Percentiles rank a stretch among this genome's conserved stretches.
Conservation (phyloP, 2,888 invertebrate genomes). For the Megamerina dolium region DNA sequence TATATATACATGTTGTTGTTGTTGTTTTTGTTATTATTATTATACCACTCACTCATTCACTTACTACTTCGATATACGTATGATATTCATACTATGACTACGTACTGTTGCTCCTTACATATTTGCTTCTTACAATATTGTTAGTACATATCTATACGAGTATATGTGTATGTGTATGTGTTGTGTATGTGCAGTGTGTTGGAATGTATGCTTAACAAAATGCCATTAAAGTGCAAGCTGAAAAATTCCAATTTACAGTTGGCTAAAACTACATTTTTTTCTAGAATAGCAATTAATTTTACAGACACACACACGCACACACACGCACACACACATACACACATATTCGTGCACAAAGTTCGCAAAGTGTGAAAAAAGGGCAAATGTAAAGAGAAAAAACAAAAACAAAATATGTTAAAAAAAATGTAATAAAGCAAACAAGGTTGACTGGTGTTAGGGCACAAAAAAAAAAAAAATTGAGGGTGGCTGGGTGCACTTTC, state of each 20-base stretch:
- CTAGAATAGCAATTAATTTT: slow-evolving; percentile 13
- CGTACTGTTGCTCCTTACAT: too few relatives aligned
- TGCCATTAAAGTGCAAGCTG: slow-evolving; percentile 19
- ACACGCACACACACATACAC: background rate
- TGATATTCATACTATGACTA: too few relatives aligned
- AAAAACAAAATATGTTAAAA: too few relatives aligned
- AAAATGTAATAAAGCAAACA: too few relatives aligned
- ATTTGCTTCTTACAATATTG: too few relatives aligned
- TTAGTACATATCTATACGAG: background rate
- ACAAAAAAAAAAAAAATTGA: too few relatives aligned
- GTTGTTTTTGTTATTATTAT: slow-evolving; percentile 4
- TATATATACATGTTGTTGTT: background rate
- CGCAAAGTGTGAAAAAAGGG: too few relatives aligned
- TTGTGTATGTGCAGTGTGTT: slow-evolving; percentile 7
- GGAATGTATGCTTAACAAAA: slow-evolving; percentile 3
- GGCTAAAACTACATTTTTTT: slow-evolving; percentile 18
- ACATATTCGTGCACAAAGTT: too few relatives aligned
- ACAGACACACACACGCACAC: background rate
- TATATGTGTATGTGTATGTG: slow-evolving; percentile 7
- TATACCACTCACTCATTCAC: too few relatives aligned
- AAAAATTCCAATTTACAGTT: slow-evolving; percentile 25
- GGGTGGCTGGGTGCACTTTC: too few relatives aligned
- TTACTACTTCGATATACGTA: too few relatives aligned
- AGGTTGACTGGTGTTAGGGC: slow-evolving; percentile 1
- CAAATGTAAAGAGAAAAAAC: too few relatives aligned